Conservation (phyloP, 23 tunicate genomes). For the Trididemnum clinides region DNA sequence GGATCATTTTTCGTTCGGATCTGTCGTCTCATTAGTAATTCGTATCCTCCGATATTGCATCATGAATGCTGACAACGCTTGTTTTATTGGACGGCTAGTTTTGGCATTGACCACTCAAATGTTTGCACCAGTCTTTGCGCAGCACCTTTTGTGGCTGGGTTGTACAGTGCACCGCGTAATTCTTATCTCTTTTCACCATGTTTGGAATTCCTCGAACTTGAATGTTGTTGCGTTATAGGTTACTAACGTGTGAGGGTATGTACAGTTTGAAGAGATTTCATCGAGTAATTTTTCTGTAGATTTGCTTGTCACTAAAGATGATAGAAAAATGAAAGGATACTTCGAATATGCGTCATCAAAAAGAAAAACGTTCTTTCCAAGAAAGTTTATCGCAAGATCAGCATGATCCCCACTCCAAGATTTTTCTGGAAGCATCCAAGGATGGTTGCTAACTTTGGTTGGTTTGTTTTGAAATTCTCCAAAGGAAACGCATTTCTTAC, state of each 20-base stretch:
- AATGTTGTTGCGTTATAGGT: background rate
- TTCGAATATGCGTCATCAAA: conserved; percentile 14
- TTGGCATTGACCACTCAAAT: conserved; percentile 1
- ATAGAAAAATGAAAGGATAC: conserved; percentile 13
- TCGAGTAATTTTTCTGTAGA: background rate
- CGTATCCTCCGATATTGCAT: too few species aligned
- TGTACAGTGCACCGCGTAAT: conserved; percentile 28
- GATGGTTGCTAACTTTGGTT: conserved; percentile 1
- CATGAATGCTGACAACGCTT: too few species aligned
- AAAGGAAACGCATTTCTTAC: background rate
- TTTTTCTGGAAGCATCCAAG: conserved; percentile 48
- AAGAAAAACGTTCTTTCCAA: conserved; percentile 16
- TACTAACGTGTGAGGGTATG: background rate
- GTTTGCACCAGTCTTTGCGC: conserved; percentile 26
- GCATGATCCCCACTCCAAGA: conserved; percentile 35
- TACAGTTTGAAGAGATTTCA: background rate
- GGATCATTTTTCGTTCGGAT: conserved; percentile 31
- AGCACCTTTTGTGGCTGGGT: conserved; percentile 16
- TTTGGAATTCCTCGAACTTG: conserved; percentile 1
- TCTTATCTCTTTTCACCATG: background rate
- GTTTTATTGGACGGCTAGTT: background rate
- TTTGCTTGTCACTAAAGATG: background rate
- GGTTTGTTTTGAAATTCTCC: conserved; percentile 35
- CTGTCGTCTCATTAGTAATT: too few species aligned
- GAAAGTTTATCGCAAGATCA: conserved; percentile 32